Base-by-base conservation (phyloP, 2,888 invertebrate species). In the Beris chalybata region DNA sequence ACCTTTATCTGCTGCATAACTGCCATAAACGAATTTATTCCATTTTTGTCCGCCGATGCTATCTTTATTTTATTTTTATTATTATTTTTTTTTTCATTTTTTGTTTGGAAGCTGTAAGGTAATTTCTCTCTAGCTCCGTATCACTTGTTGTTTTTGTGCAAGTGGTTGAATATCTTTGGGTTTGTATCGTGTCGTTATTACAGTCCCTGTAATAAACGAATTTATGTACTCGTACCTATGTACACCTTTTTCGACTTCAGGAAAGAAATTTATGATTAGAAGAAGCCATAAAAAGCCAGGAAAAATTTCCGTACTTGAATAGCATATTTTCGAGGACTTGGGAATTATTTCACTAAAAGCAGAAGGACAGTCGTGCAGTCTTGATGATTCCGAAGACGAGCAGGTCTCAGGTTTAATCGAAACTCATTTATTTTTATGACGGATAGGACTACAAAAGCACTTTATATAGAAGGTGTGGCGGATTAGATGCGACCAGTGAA, bases 351-450 rank as follows among this genome's bases (percentile, higher is more conserved):
- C 32, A 31, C 12, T 9, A 50, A 61, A 61, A 61, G 43, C n/a
- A 30, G 22, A 61, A 61, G 61, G 61, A 61, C 61, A 50, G 15
- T 52, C 48, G 15, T 44, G n/a, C 5, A 15, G n/a, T 12, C 48
- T 4, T 13, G 6, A 52, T 11, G 31, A 32, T 7, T 31, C 15
- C 15, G 12, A 22, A 22, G 48, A 48, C 30, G 32, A n/a, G 45
- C 29, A 12, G 32, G 61, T 38, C 50, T 32, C 52, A 22, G 43
- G 52, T 61, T 38, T 61, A 61, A 61, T 61, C 50, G 58, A 61
- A 61, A 61, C 52, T 61, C 61, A 61, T 61, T 61, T 61, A 52
- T 61, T 61, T 61, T 61, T 61, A 61, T 61, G 61, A 52, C 32
- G 13, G 32, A 38, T n/a, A 52, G 50, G 12, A 61, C 50, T 61